Conservation (phyloP, 2,113 vertebrate species). For the Panthera uncia region DNA sequence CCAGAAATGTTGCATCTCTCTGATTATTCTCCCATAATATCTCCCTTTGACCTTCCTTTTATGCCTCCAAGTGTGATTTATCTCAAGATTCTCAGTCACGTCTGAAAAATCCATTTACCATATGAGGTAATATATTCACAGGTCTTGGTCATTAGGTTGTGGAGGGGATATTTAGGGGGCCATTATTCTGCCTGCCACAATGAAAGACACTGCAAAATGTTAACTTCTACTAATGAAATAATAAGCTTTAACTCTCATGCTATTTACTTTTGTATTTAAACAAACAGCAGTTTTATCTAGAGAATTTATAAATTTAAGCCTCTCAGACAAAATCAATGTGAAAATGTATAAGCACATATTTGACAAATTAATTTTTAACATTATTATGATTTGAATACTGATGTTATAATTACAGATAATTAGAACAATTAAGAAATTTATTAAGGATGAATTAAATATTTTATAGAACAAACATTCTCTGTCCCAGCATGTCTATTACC, state of each 20-base stretch:
- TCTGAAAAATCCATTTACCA: neutral
- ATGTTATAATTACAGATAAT: neutral
- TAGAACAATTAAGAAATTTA: constrained; percentile 22
- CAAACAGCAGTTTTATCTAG: neutral
- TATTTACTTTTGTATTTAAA: neutral
- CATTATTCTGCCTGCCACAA: constrained; percentile 53
- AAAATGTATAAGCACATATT: constrained; percentile 34
- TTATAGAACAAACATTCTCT: neutral
- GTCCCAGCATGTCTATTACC: neutral
- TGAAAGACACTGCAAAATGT: neutral
- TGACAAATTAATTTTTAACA: neutral
- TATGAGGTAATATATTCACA: neutral
- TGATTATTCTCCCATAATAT: neutral
- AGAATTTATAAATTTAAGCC: neutral
- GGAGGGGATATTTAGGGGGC: neutral
- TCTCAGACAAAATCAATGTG: constrained; percentile 10
- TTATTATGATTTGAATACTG: neutral
- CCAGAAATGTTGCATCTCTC: neutral
- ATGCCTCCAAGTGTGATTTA: neutral
- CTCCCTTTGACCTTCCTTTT: neutral
- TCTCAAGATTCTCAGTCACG: neutral
- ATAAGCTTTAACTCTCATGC: neutral
- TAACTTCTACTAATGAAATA: constrained; percentile 64
- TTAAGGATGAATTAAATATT: constrained; percentile 15
- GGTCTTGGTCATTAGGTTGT: neutral